Base-by-base conservation (phyloP, 92 coral and sea anemone genomes). In the Paramuricea clavata region DNA sequence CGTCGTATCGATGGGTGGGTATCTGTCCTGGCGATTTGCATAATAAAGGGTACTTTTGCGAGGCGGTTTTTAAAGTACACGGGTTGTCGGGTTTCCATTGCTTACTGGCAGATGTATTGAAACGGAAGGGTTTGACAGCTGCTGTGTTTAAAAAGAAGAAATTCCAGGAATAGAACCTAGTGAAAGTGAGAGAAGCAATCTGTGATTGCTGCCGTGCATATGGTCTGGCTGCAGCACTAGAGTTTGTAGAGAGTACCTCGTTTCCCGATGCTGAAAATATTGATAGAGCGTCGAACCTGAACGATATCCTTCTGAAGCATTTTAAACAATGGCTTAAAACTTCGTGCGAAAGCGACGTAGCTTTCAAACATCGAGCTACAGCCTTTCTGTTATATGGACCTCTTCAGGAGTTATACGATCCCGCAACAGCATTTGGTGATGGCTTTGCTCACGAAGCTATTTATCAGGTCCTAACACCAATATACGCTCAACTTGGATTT, bases 221-320 rank as follows among this genome's bases (percentile, higher is more conserved):
- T 57, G 89, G 92, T 2, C 43, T 85, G 0, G 90, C 92, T 27
- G 92, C 92, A 62, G 92, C 76, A 34, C 19, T 85, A 0, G 87
- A 89, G 77, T 89, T 85, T 80, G 22, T 72, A 17, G 39, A 85
- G 0, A 89, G 86, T 60, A 76, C 69, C 12, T 57, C 2, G 8
- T 85, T 50, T 62, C 90, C 92, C 34, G n/a, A 23, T 71, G 62
- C 21, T 54, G 62, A 54, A 8, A 5, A 5, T 13, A 13, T 13
- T 19, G 23, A 54, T 4, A 54, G 49, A 42, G 12, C 49, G 6
- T 5, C 49, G 12, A 12, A 42, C 49, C 49, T 42, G 49, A 42
- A 42, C 49, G 49, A 5, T 6, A 6, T 42, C 49, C 12, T 42
- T 12, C 49, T 42, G 6, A 42, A 42, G 6, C 49, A 42, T 42